A percentile compares a stretch with the other conserved stretches of the same genome.
Evolutionary conservation across 2,797 vertebrate species (phyloP).

Genomic region (Karalla daura): DNA sequence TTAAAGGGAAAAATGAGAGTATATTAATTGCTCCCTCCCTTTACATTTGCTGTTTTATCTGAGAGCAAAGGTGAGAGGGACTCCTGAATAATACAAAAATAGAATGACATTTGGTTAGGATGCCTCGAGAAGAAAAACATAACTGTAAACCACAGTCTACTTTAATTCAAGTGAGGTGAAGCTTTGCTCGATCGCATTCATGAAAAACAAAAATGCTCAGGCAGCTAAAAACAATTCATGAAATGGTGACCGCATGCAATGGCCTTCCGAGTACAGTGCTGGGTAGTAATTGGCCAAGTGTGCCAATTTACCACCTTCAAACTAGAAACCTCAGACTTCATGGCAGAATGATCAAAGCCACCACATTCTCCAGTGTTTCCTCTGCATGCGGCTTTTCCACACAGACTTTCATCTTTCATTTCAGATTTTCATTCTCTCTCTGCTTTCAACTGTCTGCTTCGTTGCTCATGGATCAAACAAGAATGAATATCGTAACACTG

Average conservation of each 20-base stretch:
- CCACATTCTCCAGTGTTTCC: constrained; percentile 67
- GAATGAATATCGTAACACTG: constrained; percentile 42
- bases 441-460: constrained; percentile 59
- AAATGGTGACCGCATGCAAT: constrained; percentile 26
- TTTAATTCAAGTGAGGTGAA: no score
- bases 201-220: constrained; percentile 10
- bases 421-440: constrained; percentile 53
- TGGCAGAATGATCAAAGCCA: constrained; percentile 74
- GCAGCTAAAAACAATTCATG: constrained; percentile 28
- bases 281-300: constrained; percentile 62
- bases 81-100: no score
- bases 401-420: constrained; percentile 78
- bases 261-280: constrained; percentile 32
- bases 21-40: no score
- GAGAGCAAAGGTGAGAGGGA: no score
- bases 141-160: not conserved
- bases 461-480: constrained; percentile 55
- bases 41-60: no score
- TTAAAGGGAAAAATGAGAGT: no score
- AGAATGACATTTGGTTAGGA: not conserved
- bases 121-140: not conserved
- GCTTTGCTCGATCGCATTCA: no score
- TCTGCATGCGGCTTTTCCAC: constrained; percentile 56
- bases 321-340: constrained; percentile 66
- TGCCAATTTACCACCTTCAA: constrained; percentile 64